A percentile compares a stretch with the other conserved stretches of the same genome.
Conservation (phyloP, 2,797 vertebrate species). For the Eidolon dupreanum region DNA sequence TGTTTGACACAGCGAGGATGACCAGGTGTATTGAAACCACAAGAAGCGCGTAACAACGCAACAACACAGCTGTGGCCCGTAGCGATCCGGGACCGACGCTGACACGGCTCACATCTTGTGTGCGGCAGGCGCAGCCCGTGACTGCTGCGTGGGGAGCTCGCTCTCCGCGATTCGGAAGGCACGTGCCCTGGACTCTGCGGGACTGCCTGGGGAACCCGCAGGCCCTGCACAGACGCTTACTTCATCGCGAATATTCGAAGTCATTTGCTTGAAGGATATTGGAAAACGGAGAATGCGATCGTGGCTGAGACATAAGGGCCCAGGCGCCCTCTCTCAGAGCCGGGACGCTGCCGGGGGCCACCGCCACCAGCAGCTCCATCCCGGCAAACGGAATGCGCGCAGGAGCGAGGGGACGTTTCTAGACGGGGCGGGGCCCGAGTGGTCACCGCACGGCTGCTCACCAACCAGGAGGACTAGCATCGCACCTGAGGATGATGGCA, state of each 20-base stretch:
- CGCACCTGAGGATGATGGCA: not conserved
- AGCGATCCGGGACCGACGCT: not conserved
- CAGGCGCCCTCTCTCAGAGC: fast-evolving
- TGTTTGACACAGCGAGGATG: slow-evolving; percentile 47
- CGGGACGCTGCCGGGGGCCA: fast-evolving
- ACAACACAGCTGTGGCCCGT: not conserved
- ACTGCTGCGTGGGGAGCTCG: not conserved
- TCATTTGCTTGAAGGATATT: not conserved
- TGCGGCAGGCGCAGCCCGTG: not conserved
- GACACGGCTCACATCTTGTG: not conserved
- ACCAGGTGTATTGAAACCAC: slow-evolving; percentile 39
- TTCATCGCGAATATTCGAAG: not conserved
- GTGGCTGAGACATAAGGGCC: not conserved
- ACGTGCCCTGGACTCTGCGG: not conserved
- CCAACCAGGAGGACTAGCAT: not conserved
- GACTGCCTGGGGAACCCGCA: not conserved
- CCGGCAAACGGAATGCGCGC: fast-evolving
- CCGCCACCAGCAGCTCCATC: fast-evolving
- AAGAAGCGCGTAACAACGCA: not conserved
- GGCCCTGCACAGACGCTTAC: not conserved
- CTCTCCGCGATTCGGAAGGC: not conserved
- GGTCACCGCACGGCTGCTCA: not conserved
- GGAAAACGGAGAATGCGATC: fast-evolving
- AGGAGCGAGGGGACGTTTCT: not conserved
- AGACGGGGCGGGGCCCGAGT: not conserved